These are phyloP conservation scores for Paramacrobiotus metropolitanus DNA, from an alignment of 1,140 invertebrate genomes.

Conservation along the genomic window DNA sequence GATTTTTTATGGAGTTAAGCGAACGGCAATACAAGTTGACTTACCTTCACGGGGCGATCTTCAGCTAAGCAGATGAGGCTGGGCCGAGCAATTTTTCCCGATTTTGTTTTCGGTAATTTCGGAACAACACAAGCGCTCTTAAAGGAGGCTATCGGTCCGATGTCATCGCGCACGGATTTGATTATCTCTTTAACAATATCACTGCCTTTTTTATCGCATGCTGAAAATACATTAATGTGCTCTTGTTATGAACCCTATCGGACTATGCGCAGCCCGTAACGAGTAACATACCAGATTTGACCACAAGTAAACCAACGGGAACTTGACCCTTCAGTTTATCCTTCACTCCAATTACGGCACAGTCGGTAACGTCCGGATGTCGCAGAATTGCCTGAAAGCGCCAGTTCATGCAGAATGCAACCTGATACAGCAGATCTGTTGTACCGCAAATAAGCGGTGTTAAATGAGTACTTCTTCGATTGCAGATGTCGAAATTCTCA, in stretches of 20 bases:
- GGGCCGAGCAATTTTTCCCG: constrained; percentile 58
- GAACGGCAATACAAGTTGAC: too few species aligned
- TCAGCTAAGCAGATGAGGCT: constrained; percentile 55
- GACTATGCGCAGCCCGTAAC: neutral
- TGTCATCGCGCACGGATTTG: constrained; percentile 40
- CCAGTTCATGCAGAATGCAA: neutral
- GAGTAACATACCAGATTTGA: constrained; percentile 28
- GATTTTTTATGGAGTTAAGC: too few species aligned
- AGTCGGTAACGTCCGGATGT: constrained; percentile 54
- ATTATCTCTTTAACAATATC: constrained; percentile 21
- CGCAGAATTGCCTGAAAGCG: constrained; percentile 40
- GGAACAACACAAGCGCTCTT: constrained; percentile 44
- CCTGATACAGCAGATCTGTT: neutral
- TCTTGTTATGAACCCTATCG: neutral
- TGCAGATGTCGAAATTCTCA: constrained; percentile 58
- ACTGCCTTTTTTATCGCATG: constrained; percentile 11
- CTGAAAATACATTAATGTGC: neutral
- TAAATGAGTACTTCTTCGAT: constrained; percentile 54
- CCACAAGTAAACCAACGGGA: constrained; percentile 60
- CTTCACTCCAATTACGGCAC: constrained; percentile 62
- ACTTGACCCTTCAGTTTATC: constrained; percentile 68
- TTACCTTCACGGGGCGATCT: constrained; percentile 44
- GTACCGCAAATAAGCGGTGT: neutral
- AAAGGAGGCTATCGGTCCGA: constrained; percentile 72
- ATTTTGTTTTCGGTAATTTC: constrained; percentile 48